These are phyloP conservation scores for Catharus bicknelli DNA, from an alignment of 2,113 vertebrate species.

Conservation along the genomic window DNA sequence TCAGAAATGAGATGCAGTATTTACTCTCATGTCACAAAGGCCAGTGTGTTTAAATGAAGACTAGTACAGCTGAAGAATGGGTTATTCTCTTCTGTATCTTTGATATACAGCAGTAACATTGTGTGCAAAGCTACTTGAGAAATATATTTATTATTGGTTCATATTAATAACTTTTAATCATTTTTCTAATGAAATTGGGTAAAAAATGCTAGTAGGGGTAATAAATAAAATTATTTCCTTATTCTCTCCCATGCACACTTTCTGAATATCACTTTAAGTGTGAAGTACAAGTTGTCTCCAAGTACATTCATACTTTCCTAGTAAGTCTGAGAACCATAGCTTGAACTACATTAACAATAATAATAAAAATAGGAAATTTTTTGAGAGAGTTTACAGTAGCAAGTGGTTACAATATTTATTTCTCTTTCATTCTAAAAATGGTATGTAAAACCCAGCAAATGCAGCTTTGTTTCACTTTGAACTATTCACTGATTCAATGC, in stretches of 20 bases:
- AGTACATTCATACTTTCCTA: background rate
- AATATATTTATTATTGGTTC: background rate
- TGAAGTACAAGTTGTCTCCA: background rate
- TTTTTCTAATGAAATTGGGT: background rate
- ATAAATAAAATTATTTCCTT: background rate
- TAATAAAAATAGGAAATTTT: background rate
- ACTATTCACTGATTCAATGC: background rate
- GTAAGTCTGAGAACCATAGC: background rate
- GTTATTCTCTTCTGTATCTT: background rate
- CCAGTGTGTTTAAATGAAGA: background rate
- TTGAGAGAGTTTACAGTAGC: background rate
- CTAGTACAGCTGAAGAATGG: background rate
- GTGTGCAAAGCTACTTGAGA: background rate
- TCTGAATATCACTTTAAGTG: background rate
- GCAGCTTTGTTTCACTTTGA: background rate
- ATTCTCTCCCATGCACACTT: accelerated
- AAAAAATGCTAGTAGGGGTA: background rate
- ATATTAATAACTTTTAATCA: background rate
- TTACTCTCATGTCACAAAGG: background rate
- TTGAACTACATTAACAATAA: background rate
- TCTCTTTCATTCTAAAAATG: background rate
- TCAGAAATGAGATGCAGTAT: background rate
- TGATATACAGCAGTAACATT: background rate
- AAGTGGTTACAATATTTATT: background rate
- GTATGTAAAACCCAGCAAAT: background rate